Percentiles rank a stretch among this genome's conserved stretches.
These are phyloP conservation scores for Gibbula magus DNA, from an alignment of 2,888 invertebrate genomes.

Conservation along the genomic window DNA sequence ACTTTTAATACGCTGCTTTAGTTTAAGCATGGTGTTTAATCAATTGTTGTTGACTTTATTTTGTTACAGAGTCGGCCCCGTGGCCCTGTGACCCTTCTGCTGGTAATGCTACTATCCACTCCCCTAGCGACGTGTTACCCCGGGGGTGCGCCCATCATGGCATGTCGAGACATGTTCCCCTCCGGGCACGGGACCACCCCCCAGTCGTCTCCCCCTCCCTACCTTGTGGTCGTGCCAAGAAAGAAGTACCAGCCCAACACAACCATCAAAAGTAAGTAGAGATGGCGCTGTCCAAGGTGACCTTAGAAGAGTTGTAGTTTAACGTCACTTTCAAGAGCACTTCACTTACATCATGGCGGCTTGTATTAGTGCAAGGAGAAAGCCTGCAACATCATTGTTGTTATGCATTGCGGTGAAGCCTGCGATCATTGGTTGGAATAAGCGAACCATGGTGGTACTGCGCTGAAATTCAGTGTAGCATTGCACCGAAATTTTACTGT, in stretches of 20 bases:
- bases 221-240: conserved; percentile 29
- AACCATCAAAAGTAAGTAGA: conserved; percentile 31
- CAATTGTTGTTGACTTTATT: neutral
- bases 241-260: conserved; percentile 35
- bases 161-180: conserved; percentile 39
- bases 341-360: no score
- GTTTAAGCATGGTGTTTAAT: neutral
- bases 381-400: no score
- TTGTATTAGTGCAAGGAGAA: no score
- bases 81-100: neutral
- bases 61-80: neutral
- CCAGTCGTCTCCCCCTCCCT: conserved; percentile 34
- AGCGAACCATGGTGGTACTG: no score
- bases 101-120: neutral
- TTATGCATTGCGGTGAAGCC: no score
- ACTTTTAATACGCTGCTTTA: no score
- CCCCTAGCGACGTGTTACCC: conserved; percentile 30
- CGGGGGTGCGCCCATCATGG: conserved; percentile 38
- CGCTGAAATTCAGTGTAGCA: no score
- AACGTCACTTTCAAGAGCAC: no score
- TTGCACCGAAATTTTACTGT: no score
- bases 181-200: conserved; percentile 34
- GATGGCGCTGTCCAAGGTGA: no score
- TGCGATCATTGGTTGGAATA: no score
- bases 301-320: no score